Conservation (phyloP, 2,888 invertebrate genomes). For the Acronicta aceris region DNA sequence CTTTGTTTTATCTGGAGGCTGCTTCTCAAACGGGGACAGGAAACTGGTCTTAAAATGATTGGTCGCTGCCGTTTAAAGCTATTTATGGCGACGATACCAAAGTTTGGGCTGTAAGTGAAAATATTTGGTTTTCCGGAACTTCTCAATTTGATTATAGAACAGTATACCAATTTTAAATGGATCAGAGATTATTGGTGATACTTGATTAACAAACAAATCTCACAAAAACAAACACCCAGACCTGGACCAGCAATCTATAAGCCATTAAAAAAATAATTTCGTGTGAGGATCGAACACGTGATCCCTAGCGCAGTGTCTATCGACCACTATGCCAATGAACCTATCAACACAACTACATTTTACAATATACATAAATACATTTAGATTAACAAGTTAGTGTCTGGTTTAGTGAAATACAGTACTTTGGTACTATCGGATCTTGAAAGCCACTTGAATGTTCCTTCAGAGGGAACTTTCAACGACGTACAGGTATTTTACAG, state of each 20-base stretch:
- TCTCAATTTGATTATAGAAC: conserved; percentile 36
- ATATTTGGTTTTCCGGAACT: conserved; percentile 13
- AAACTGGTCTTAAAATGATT: conserved; percentile 51
- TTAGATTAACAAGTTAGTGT: background rate
- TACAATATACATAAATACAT: background rate
- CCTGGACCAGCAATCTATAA: no score
- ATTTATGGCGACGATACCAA: conserved; percentile 40
- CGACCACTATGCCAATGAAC: no score
- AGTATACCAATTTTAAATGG: no score
- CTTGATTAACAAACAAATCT: no score
- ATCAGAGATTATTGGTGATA: no score
- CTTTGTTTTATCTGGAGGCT: conserved; percentile 65
- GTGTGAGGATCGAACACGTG: no score
- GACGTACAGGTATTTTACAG: conserved; percentile 46
- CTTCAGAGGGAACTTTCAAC: conserved; percentile 10
- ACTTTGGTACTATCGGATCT: conserved; percentile 6
- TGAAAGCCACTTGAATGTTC: conserved; percentile 16
- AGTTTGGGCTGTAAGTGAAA: conserved; percentile 19
- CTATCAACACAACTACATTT: background rate
- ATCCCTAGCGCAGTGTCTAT: no score
- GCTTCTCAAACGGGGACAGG: conserved; percentile 43
- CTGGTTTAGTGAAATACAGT: background rate
- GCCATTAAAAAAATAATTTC: no score
- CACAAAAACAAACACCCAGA: no score
- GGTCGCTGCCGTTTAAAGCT: conserved; percentile 36